Percentiles rank a stretch among this genome's conserved stretches.
Evolutionary conservation across 2,797 vertebrate species (phyloP).

Genomic region (Danio jaintianensis): DNA sequence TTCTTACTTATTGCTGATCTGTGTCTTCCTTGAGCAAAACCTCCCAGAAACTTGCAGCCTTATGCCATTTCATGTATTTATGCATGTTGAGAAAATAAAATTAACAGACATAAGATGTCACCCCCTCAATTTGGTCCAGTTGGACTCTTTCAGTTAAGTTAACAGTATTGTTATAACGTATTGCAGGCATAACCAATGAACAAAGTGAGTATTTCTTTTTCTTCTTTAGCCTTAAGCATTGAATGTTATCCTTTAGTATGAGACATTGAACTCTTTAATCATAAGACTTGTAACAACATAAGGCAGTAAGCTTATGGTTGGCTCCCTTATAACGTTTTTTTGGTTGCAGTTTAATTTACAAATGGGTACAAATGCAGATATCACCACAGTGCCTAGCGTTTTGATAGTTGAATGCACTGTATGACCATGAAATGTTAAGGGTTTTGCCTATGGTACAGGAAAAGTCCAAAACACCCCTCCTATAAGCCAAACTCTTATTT

Average conservation of each 20-base stretch:
- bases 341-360: not conserved
- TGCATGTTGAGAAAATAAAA: not conserved
- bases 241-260: conserved; percentile 5
- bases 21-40: conserved; percentile 1
- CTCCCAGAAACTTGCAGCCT: not conserved
- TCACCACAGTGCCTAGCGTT: conserved; percentile 47
- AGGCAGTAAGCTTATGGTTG: not conserved
- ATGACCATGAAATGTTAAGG: conserved; percentile 11
- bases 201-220: not conserved
- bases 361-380: conserved; percentile 6
- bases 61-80: not conserved
- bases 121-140: not conserved
- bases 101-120: not conserved
- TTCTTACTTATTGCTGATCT: conserved; percentile 27
- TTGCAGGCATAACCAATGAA: not conserved
- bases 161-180: not conserved
- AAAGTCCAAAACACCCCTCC: conserved; percentile 48
- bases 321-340: conserved; percentile 9
- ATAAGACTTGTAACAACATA: not conserved
- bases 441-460: not conserved
- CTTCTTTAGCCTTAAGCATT: not conserved
- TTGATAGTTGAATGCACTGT: conserved; percentile 32
- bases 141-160: not conserved
- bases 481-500: conserved; percentile 30
- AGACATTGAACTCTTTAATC: not conserved